A percentile compares a stretch with the other conserved stretches of the same genome.
Evolutionary conservation across 2,888 invertebrate genomes (phyloP).

Genomic region (Drosophila setosimentum): DNA sequence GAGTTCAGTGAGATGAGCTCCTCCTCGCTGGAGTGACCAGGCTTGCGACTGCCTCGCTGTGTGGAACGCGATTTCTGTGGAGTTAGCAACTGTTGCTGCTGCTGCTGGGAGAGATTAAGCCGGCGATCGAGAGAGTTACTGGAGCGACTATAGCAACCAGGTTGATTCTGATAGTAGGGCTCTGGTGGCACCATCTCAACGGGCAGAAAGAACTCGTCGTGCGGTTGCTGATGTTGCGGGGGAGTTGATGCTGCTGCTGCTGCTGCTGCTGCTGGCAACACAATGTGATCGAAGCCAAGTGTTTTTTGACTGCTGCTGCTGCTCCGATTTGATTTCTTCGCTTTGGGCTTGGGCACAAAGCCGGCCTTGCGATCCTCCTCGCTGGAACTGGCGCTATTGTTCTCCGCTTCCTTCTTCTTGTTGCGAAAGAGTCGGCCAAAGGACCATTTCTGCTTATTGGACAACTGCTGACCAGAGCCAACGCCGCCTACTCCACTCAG

Average conservation of each 20-base stretch:
- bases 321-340: conserved; percentile 36
- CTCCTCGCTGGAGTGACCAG: conserved; percentile 82
- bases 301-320: conserved; percentile 15
- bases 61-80: conserved; percentile 69
- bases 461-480: conserved; percentile 59
- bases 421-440: conserved; percentile 92
- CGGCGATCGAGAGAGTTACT: conserved; percentile 82
- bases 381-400: conserved; percentile 81
- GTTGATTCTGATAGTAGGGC: conserved; percentile 74
- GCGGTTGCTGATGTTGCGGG: conserved; percentile 59
- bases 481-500: conserved; percentile 27
- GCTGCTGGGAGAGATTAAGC: conserved; percentile 29
- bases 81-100: background rate
- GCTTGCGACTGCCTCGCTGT: conserved; percentile 61
- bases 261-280: conserved; percentile 67
- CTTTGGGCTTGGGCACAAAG: conserved; percentile 76
- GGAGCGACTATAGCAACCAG: conserved; percentile 66
- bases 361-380: conserved; percentile 85
- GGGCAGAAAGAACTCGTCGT: conserved; percentile 84
- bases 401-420: conserved; percentile 88
- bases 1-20: conserved; percentile 88
- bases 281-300: conserved; percentile 88
- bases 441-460: conserved; percentile 89
- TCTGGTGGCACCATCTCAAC: conserved; percentile 78
- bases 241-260: conserved; percentile 17